Conservation (phyloP, 2,888 invertebrate species). For the Sclerodermus sp. region DNA sequence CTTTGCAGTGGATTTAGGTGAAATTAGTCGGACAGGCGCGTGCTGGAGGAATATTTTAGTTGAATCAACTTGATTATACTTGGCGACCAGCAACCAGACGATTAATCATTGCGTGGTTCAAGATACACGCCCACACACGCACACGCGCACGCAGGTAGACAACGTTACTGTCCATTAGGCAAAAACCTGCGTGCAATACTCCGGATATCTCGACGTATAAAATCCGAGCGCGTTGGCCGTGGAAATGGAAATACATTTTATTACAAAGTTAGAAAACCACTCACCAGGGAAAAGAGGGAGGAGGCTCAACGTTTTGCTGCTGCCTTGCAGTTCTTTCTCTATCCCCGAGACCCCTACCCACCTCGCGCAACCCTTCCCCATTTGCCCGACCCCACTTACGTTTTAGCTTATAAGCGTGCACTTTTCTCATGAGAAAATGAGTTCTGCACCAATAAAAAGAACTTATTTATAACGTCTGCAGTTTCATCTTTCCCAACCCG, state of each 20-base stretch:
- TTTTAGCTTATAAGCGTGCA: background rate
- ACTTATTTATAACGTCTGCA: background rate
- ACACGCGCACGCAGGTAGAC: background rate
- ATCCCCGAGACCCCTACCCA: conserved; percentile 6
- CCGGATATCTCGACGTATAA: background rate
- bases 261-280: conserved; percentile 35
- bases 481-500: background rate
- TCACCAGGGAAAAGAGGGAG: conserved; percentile 24
- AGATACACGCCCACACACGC: too few species aligned
- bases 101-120: too few species aligned
- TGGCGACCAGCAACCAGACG: too few species aligned
- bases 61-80: too few species aligned
- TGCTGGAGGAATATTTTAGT: too few species aligned
- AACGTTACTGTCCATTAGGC: background rate
- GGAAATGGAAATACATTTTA: conserved; percentile 27
- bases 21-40: too few species aligned
- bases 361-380: background rate
- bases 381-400: background rate
- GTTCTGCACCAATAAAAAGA: background rate
- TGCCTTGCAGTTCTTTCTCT: conserved; percentile 18
- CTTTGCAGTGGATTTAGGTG: too few species aligned
- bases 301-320: conserved; percentile 22
- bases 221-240: background rate
- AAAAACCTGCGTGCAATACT: background rate
- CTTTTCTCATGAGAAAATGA: background rate